These are phyloP conservation scores for Papilio polyxenes DNA, from an alignment of 1,140 invertebrate species.

Conservation along the genomic window DNA sequence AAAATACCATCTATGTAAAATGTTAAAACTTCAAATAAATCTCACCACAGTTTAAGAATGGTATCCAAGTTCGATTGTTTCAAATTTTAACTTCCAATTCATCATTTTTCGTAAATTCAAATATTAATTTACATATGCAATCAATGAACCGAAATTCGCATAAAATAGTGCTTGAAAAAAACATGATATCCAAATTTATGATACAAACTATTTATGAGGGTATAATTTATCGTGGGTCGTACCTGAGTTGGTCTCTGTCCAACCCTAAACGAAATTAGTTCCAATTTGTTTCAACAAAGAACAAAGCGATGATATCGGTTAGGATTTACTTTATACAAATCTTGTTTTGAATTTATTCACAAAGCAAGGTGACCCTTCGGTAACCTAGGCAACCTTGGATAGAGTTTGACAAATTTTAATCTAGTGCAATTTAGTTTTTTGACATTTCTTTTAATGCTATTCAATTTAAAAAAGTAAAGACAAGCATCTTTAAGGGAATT, in stretches of 20 bases:
- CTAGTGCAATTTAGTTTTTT: neutral
- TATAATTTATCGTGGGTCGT: conserved; percentile 3
- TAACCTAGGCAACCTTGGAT: neutral
- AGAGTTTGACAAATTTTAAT: neutral
- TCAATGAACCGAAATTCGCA: neutral
- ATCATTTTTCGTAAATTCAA: too few species aligned
- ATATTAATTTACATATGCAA: neutral
- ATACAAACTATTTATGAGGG: neutral
- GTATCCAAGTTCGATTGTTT: too few species aligned
- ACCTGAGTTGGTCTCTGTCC: neutral
- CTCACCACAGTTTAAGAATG: too few species aligned
- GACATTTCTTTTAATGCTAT: neutral
- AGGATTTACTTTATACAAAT: conserved; percentile 1
- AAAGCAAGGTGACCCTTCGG: neutral
- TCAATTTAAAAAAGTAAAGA: neutral
- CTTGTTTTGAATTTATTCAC: neutral
- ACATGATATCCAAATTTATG: neutral
- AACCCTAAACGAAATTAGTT: conserved; percentile 4
- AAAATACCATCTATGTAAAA: too few species aligned
- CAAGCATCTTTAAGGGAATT: neutral
- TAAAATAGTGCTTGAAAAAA: too few species aligned
- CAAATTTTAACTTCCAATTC: too few species aligned
- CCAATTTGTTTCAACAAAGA: conserved; percentile 2
- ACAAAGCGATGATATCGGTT: conserved; percentile 7
- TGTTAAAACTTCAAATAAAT: too few species aligned